phyloP scores from a whole-genome alignment of 2,113 vertebrate species.

The Ahaetulla prasina region DNA sequence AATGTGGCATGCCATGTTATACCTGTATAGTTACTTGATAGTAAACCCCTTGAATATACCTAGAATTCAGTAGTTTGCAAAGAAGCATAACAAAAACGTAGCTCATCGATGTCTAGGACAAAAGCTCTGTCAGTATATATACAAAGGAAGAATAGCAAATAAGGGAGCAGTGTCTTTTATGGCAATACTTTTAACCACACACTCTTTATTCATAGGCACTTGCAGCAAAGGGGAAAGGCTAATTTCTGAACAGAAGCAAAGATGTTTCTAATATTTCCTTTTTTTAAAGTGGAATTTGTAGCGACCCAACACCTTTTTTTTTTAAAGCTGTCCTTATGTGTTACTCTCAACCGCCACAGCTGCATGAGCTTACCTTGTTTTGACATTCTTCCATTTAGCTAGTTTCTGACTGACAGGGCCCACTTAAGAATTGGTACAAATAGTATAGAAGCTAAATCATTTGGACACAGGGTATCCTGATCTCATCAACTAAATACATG shows the following conservation, averaged over 20 bases:
- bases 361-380: constrained; percentile 39
- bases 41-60: not conserved
- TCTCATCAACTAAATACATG: constrained; percentile 40
- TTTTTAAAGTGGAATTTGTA: constrained; percentile 8
- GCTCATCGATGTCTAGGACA: not conserved
- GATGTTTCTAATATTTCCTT: constrained; percentile 14
- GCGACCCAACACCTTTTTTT: constrained; percentile 10
- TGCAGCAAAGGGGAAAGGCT: constrained; percentile 20
- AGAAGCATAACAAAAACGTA: not conserved
- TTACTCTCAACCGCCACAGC: constrained; percentile 12
- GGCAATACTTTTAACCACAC: not conserved
- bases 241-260: constrained; percentile 4
- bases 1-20: not conserved
- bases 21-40: not conserved
- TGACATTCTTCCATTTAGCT: constrained; percentile 41
- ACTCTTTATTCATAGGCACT: not conserved
- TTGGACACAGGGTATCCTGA: constrained; percentile 41
- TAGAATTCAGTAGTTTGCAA: not conserved
- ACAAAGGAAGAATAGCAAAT: not conserved
- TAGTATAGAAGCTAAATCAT: constrained; percentile 51
- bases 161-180: not conserved
- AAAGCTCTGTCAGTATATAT: not conserved
- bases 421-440: constrained; percentile 43
- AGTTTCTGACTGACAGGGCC: constrained; percentile 41
- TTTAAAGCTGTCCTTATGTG: not conserved